Percentiles rank a stretch among this genome's conserved stretches.
These are phyloP conservation scores for Zaprionus obscuricornis DNA, from an alignment of 2,888 invertebrate genomes.

Conservation along the genomic window DNA sequence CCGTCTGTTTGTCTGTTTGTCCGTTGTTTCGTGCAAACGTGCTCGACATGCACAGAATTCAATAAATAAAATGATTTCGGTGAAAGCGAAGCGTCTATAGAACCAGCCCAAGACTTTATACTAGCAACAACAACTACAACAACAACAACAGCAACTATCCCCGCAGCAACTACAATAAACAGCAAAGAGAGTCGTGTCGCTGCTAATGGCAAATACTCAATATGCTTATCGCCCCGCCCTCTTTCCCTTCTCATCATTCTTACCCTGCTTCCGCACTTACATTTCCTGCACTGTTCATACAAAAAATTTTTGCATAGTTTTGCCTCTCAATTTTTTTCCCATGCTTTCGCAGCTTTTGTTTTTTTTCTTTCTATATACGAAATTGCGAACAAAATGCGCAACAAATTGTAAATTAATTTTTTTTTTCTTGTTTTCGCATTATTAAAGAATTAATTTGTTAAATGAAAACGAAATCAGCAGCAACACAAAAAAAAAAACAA, in stretches of 20 bases:
- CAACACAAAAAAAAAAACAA: conserved; percentile 17
- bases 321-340: conserved; percentile 21
- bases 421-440: too few species aligned
- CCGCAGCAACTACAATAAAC: too few species aligned
- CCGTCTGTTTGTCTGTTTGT: conserved; percentile 10
- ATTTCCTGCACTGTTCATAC: neutral
- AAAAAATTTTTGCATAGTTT: conserved; percentile 38
- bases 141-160: conserved; percentile 5
- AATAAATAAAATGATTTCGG: conserved; percentile 74
- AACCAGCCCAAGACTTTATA: conserved; percentile 29
- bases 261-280: neutral
- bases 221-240: neutral
- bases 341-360: conserved; percentile 33
- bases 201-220: conserved; percentile 54
- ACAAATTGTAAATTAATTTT: conserved; percentile 11
- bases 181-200: conserved; percentile 55
- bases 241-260: neutral
- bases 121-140: neutral
- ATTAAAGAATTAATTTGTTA: too few species aligned
- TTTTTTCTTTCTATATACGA: conserved; percentile 18
- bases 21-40: conserved; percentile 68
- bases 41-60: conserved; percentile 75
- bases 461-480: conserved; percentile 40
- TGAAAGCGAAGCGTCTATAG: conserved; percentile 65
- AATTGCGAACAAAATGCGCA: conserved; percentile 17